Evolutionary conservation across 2,797 vertebrate species (phyloP), one percentile per base, ranked within the genome.

Genomic region (Myiotriccus ornatus): DNA sequence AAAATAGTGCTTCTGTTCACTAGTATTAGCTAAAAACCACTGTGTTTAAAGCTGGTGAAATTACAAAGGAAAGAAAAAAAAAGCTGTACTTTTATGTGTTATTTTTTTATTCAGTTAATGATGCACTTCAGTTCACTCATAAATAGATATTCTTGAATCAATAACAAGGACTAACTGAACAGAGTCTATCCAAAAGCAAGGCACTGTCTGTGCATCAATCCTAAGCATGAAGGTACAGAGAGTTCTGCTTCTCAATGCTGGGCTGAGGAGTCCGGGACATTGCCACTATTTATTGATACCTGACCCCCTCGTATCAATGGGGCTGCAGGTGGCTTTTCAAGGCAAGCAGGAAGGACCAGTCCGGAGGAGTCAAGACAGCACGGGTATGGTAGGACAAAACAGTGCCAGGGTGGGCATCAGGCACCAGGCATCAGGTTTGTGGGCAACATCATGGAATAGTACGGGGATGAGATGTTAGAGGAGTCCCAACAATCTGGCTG

Each of bases 1-100:
- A 93, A 97, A 97, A 95, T 75, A 90, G 46, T 28, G 23, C 20
- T 84, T 89, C 76, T 96, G 17, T 95, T 90, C 80, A 59, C 47
- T 70, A 50, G 46, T 68, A 50, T 79, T 81, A 76, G 46, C 50
- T 87, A 64, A 27, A 67, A 87, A 79, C 10, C 9, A 49, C 32
- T 9, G 9, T 70, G 34, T 12, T 91, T 90, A 67, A 92, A 82
- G 37, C 37, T 84, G 56, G 52, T 32, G 60, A 88, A 92, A 86
- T 73, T 70, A 78, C 60, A 90, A 8, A 4, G 8, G 10, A 49
- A 14, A 46, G 12, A 43, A 43, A 49, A 34, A 24, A 28, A 23
- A 25, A 53, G 0, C 59, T 56, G 7, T 20, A 39, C 18, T 81
- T 94, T 89, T 79, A 73, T 19, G 14, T 84, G 50, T 50, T 93